Evolutionary conservation across 1,140 invertebrate species (phyloP), one percentile per base, ranked within the genome.

Genomic region (Bombus breviceps): DNA sequence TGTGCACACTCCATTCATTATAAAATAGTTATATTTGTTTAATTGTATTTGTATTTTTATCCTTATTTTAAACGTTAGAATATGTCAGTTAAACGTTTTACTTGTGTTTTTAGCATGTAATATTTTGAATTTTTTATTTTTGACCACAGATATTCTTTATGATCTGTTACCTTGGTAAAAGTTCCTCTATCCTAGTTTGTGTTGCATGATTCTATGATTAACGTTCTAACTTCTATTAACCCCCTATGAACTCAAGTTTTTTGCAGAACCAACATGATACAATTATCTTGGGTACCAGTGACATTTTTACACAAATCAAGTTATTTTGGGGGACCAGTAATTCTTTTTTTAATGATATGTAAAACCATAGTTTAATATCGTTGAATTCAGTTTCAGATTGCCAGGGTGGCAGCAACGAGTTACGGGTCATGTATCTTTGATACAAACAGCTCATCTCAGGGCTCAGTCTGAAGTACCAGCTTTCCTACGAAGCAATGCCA

Each of bases 211-310:
- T 87, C 86, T 88, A 86, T 89, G 79, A 93, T 83, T 93, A 92
- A 94, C 83, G 87, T 80, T 93, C 92, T 94, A 93, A 94, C 91
- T 94, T 93, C 86, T 81, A 93, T 90, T 95, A 94, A 95, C 87
- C 86, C 75, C 79, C 78, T 85, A 47, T 89, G 90, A 81, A 57
- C 39, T 88, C 41, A 39, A 81, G 57, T 86, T 89, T 90, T 91
- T 88, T 87, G 37, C 86, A 91, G 89, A 89, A 87, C 74, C 88
- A 72, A 86, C 72, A 73, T 37, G 32, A 12, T 83, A 89, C 39
- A 62, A n/a, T 74, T 85, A 66, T 90, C 69, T 71, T 53, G 28
- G 88, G 34, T 86, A 43, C 62, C 62, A 78, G 28, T 88, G 86
- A 34, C 64, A 73, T 34, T 83, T n/a, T 64, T 32, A 66, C 78